These are phyloP conservation scores for Geotrupes spiniger DNA, from an alignment of 2,888 invertebrate genomes.

Conservation along the genomic window DNA sequence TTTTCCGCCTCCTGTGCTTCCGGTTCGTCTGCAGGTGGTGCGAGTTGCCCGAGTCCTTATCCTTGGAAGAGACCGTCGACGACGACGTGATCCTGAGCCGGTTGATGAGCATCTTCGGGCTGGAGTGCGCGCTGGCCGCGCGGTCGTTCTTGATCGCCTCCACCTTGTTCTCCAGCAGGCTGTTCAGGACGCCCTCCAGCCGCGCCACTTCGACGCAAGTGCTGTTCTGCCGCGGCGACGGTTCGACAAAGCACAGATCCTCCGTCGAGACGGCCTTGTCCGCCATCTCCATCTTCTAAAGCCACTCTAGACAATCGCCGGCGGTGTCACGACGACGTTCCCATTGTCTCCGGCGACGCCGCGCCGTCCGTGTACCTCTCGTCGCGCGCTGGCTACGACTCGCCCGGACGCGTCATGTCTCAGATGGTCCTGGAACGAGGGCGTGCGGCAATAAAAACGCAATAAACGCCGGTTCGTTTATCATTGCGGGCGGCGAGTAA, in stretches of 20 bases:
- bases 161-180: constrained; percentile 70
- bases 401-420: no score
- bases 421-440: no score
- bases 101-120: constrained; percentile 45
- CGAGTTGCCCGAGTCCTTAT: constrained; percentile 34
- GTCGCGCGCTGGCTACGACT: no score
- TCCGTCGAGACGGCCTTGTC: constrained; percentile 73
- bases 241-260: constrained; percentile 48
- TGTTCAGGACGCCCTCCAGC: constrained; percentile 67
- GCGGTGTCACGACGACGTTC: no score
- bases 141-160: constrained; percentile 57
- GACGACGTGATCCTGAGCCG: constrained; percentile 49
- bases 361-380: no score
- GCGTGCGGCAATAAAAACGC: no score
- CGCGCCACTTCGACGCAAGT: constrained; percentile 58
- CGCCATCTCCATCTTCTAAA: constrained; percentile 44
- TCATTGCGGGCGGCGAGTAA: no score
- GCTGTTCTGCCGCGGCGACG: constrained; percentile 26
- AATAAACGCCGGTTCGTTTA: no score
- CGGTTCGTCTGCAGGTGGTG: constrained; percentile 22
- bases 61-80: constrained; percentile 50
- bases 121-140: constrained; percentile 43
- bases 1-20: constrained; percentile 24
- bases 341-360: no score
- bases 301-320: no score